phyloP scores from a whole-genome alignment of 1,140 invertebrate genomes.

The Cotesia typhae region DNA sequence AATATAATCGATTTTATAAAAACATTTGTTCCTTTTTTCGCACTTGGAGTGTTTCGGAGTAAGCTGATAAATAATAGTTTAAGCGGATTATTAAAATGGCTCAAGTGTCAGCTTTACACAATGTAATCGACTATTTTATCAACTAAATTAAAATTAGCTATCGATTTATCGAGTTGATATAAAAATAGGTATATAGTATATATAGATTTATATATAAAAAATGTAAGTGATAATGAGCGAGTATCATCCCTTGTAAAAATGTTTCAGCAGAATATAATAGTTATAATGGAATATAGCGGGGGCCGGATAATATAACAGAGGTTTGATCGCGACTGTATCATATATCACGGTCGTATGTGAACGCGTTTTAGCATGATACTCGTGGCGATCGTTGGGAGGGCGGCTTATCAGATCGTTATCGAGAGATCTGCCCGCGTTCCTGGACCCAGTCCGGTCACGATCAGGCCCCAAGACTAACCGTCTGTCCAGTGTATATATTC shows the following conservation, averaged over 20 bases:
- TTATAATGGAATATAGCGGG: not conserved
- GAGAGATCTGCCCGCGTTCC: slow-evolving; percentile 62
- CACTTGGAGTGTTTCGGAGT: slow-evolving; percentile 60
- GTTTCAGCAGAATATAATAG: not conserved
- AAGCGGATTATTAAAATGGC: slow-evolving; percentile 60
- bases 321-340: not conserved
- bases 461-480: slow-evolving; percentile 45
- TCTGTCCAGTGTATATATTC: slow-evolving; percentile 34
- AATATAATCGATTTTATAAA: slow-evolving; percentile 11
- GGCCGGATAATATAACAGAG: not conserved
- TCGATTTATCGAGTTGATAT: too few species aligned
- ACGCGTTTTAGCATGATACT: slow-evolving; percentile 25
- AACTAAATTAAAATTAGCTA: slow-evolving; percentile 39
- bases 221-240: not conserved
- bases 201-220: too few species aligned
- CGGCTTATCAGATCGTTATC: slow-evolving; percentile 65
- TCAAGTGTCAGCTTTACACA: slow-evolving; percentile 60
- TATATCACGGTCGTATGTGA: not conserved
- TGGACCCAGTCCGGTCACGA: slow-evolving; percentile 61
- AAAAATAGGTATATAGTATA: too few species aligned
- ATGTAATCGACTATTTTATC: slow-evolving; percentile 55
- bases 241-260: not conserved
- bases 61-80: slow-evolving; percentile 58
- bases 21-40: slow-evolving; percentile 20
- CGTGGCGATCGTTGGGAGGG: slow-evolving; percentile 61